Evolutionary conservation across 2,113 vertebrate genomes (phyloP).

Genomic region (Ictidomys tridecemlineatus): DNA sequence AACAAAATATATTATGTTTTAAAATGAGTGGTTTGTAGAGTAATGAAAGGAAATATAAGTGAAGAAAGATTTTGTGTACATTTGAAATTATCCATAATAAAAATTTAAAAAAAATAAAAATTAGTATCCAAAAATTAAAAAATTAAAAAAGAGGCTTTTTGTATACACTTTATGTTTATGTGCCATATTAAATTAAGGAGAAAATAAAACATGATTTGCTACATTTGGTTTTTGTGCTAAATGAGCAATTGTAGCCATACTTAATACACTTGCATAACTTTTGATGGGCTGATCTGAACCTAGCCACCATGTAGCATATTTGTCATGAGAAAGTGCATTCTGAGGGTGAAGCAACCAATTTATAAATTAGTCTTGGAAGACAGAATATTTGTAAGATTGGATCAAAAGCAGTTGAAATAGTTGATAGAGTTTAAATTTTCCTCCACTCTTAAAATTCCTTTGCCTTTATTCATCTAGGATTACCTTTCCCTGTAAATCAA

Average conservation of each 20-base stretch:
- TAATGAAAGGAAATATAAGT: not conserved
- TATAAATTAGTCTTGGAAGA: not conserved
- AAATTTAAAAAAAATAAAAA: not conserved
- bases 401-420: not conserved
- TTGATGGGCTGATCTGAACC: not conserved
- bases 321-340: not conserved
- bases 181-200: not conserved
- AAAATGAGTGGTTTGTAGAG: not conserved
- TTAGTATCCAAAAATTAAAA: not conserved
- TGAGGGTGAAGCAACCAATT: not conserved
- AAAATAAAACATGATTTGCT: not conserved
- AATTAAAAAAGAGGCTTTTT: not conserved
- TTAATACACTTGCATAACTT: not conserved
- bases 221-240: not conserved
- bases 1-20: not conserved
- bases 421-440: not conserved
- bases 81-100: not conserved
- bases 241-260: not conserved
- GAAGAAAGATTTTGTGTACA: not conserved
- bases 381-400: not conserved
- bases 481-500: not conserved
- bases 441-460: not conserved
- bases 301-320: not conserved
- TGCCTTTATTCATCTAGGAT: not conserved
- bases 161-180: not conserved